A percentile compares a stretch with the other conserved stretches of the same genome.
Conservation (phyloP, 2,113 vertebrate species). For the Empidonax alnorum region DNA sequence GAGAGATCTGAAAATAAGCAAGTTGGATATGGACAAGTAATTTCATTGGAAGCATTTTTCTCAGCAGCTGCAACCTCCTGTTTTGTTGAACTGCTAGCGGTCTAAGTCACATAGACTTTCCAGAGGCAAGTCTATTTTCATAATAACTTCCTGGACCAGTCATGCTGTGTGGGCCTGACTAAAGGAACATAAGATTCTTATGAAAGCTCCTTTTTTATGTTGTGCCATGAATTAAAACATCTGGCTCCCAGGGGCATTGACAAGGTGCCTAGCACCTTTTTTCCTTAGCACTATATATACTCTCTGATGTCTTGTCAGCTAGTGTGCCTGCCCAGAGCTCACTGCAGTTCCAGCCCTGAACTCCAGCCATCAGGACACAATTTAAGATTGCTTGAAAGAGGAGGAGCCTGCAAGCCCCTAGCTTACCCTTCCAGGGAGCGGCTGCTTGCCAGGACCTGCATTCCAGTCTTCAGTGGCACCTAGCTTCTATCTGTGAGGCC, state of each 20-base stretch:
- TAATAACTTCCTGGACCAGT: slow-evolving; percentile 51
- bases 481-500: slow-evolving; percentile 33
- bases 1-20: not conserved
- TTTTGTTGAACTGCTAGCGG: not conserved
- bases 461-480: slow-evolving; percentile 46
- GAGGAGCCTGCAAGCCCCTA: not conserved
- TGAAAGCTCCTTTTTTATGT: slow-evolving; percentile 39
- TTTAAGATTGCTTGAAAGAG: not conserved
- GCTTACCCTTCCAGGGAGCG: not conserved
- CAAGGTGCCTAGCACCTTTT: slow-evolving; percentile 37
- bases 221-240: slow-evolving; percentile 51
- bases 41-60: slow-evolving; percentile 12
- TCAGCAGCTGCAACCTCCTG: slow-evolving; percentile 52
- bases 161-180: slow-evolving; percentile 55
- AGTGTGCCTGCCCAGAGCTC: not conserved
- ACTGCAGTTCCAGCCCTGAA: slow-evolving; percentile 15
- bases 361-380: slow-evolving; percentile 7
- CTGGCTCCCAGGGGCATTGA: slow-evolving; percentile 2
- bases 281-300: not conserved
- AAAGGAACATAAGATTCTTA: slow-evolving; percentile 18
- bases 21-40: not conserved
- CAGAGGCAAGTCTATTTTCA: slow-evolving; percentile 51
- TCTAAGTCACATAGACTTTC: slow-evolving; percentile 38
- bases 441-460: slow-evolving; percentile 56
- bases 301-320: not conserved